phyloP scores from a whole-genome alignment of 2,888 invertebrate species.

The Netelia fuscicornis region DNA sequence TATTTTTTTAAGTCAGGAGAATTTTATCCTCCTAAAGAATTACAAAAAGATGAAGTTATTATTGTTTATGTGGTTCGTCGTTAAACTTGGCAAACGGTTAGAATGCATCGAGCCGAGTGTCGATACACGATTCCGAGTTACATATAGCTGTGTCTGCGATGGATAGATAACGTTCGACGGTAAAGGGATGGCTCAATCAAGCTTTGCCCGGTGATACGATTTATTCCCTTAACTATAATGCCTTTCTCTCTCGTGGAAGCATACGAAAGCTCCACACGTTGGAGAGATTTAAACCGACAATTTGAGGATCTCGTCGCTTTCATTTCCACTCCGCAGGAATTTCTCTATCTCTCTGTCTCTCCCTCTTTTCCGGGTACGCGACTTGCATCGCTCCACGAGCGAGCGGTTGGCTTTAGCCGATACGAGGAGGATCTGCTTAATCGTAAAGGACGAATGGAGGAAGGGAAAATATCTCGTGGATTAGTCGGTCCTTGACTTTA shows the following conservation, averaged over 20 bases:
- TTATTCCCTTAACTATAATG: conserved; percentile 20
- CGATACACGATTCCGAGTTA: not conserved
- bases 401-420: conserved; percentile 42
- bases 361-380: not conserved
- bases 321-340: conserved; percentile 14
- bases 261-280: not conserved
- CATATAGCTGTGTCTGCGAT: not conserved
- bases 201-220: conserved; percentile 35
- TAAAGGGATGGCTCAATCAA: conserved; percentile 28
- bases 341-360: conserved; percentile 10
- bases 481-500: conserved; percentile 34
- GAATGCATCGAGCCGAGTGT: too few species aligned
- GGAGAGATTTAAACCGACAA: conserved; percentile 5
- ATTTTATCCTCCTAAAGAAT: too few species aligned
- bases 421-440: conserved; percentile 35
- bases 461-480: conserved; percentile 46
- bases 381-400: not conserved
- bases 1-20: too few species aligned
- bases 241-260: not conserved
- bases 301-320: conserved; percentile 13
- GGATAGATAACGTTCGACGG: conserved; percentile 25
- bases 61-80: too few species aligned
- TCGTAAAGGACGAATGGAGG: not conserved
- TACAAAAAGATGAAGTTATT: too few species aligned
- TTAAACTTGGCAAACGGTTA: too few species aligned